A percentile compares a stretch with the other conserved stretches of the same genome.
Evolutionary conservation across 2,797 vertebrate species (phyloP).

Genomic region (Acestrorhynchus altus): DNA sequence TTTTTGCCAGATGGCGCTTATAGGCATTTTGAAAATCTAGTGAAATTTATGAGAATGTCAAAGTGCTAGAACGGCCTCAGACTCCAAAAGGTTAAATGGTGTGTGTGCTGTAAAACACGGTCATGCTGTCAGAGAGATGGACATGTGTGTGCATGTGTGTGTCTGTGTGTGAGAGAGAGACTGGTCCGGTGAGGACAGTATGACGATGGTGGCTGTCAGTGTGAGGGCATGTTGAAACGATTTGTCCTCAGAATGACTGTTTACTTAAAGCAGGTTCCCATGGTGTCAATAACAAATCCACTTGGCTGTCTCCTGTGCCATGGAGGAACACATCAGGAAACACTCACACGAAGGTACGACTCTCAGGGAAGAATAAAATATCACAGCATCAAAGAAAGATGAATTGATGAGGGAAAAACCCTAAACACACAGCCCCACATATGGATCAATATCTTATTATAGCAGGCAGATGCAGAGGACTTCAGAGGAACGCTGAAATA

Average conservation of each 20-base stretch:
- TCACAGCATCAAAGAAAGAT: neutral
- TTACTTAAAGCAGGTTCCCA: constrained; percentile 37
- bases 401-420: neutral
- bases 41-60: no score
- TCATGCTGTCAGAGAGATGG: neutral
- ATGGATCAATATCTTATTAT: constrained; percentile 44
- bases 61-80: no score
- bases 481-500: constrained; percentile 21
- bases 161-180: constrained; percentile 1
- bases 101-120: neutral
- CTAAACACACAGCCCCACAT: constrained; percentile 28
- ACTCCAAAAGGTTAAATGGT: neutral
- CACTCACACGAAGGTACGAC: constrained; percentile 4
- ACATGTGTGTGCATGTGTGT: neutral
- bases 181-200: neutral
- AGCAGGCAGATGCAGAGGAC: constrained; percentile 26
- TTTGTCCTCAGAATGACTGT: neutral
- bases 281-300: constrained; percentile 20
- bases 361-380: constrained; percentile 3
- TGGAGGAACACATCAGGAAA: neutral
- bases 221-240: constrained; percentile 1
- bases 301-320: neutral
- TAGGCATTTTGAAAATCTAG: no score
- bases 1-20: no score
- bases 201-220: constrained; percentile 6